Percentiles rank a stretch among this genome's conserved stretches.
Conservation (phyloP, 2,888 invertebrate genomes). For the Diarsia mendica region DNA sequence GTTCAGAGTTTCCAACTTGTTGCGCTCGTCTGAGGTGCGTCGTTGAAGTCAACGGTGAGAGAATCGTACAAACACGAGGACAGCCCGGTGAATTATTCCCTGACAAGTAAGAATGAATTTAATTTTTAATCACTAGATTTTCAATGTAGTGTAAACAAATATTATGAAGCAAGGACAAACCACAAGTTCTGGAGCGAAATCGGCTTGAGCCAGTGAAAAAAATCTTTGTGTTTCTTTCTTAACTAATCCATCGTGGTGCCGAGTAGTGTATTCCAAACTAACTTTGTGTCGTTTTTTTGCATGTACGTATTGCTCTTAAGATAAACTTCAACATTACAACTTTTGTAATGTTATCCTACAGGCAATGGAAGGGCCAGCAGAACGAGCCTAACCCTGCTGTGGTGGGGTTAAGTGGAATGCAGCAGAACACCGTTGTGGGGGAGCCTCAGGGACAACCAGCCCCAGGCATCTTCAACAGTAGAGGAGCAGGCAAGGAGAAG, state of each 20-base stretch:
- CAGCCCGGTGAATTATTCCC: slow-evolving; percentile 88
- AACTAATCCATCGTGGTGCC: not conserved
- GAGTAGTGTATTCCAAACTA: not conserved
- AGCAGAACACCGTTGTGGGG: slow-evolving; percentile 80
- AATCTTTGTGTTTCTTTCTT: not conserved
- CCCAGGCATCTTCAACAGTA: slow-evolving; percentile 85
- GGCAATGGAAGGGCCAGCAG: slow-evolving; percentile 88
- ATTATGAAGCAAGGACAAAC: not conserved
- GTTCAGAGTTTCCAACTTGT: slow-evolving; percentile 86
- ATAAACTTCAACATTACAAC: not conserved
- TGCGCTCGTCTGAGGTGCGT: slow-evolving; percentile 86
- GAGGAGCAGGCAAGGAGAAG: slow-evolving; percentile 87
- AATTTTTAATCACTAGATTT: not conserved
- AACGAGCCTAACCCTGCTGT: slow-evolving; percentile 87
- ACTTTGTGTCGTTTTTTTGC: too few species aligned
- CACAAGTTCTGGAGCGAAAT: not conserved
- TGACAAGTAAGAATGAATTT: slow-evolving; percentile 80
- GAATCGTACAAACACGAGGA: slow-evolving; percentile 87
- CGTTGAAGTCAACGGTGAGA: slow-evolving; percentile 86
- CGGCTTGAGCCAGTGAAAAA: not conserved
- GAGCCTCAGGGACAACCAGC: slow-evolving; percentile 84
- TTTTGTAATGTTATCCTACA: slow-evolving; percentile 57
- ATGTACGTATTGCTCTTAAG: not conserved
- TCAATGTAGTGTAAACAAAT: not conserved
- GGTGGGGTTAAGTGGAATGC: slow-evolving; percentile 84